phyloP scores from a whole-genome alignment of 2,888 invertebrate species.

The Cosmia pyralina region DNA sequence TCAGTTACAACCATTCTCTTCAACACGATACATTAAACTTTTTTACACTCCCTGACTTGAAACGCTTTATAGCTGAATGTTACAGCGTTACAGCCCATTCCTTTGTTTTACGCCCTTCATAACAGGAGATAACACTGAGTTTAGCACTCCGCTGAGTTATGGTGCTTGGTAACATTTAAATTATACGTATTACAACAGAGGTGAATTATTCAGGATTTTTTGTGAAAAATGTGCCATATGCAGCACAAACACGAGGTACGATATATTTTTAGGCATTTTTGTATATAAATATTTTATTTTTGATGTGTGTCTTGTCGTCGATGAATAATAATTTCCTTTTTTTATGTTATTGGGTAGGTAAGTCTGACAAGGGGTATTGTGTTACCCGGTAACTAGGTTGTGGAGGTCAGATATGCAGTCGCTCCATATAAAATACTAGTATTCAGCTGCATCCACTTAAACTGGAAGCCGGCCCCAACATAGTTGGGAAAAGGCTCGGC shows the following conservation, averaged over 20 bases:
- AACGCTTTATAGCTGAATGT: constrained; percentile 34
- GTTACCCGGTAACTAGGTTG: no score
- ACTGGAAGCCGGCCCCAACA: no score
- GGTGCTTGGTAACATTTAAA: constrained; percentile 31
- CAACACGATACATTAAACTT: constrained; percentile 38
- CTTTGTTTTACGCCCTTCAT: constrained; percentile 39
- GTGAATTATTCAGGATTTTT: constrained; percentile 16
- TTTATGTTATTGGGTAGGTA: background rate
- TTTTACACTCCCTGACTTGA: constrained; percentile 19
- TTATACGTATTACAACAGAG: constrained; percentile 22
- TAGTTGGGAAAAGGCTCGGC: no score
- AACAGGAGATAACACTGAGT: constrained; percentile 38
- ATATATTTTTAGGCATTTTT: background rate
- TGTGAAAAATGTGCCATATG: background rate
- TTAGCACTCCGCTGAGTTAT: constrained; percentile 30
- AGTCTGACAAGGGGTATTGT: no score
- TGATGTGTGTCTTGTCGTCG: background rate
- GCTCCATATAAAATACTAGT: no score
- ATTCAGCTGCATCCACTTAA: no score
- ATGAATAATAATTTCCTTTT: background rate
- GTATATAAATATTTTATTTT: background rate
- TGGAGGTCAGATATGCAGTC: no score
- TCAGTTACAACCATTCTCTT: constrained; percentile 1
- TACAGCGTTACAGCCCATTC: constrained; percentile 32
- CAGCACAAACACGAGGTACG: background rate